These are phyloP conservation scores for Bellardia bayeri DNA, from an alignment of 2,888 invertebrate species.

Conservation along the genomic window DNA sequence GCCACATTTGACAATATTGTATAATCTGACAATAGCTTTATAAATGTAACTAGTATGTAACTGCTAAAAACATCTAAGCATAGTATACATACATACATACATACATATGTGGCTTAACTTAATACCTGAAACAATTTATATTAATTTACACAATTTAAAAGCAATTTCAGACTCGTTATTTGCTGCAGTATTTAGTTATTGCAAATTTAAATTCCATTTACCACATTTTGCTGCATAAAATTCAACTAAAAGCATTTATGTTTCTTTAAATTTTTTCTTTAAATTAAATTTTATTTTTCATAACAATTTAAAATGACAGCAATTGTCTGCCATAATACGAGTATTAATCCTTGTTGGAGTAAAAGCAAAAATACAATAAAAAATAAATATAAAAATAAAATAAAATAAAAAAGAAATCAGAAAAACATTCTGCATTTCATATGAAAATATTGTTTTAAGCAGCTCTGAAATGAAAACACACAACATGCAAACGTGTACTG, in stretches of 20 bases:
- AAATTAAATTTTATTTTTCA: constrained; percentile 53
- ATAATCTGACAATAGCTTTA: no score
- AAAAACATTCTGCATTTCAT: constrained; percentile 60
- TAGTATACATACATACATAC: no score
- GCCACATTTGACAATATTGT: no score
- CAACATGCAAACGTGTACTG: constrained; percentile 21
- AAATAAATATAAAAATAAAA: neutral
- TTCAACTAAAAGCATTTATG: constrained; percentile 16
- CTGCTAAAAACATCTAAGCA: no score
- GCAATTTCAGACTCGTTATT: neutral
- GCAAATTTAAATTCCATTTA: constrained; percentile 13
- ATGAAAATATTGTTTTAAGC: constrained; percentile 68
- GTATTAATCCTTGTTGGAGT: constrained; percentile 43
- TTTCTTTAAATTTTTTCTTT: constrained; percentile 23
- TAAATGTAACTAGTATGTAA: no score
- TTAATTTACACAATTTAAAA: neutral
- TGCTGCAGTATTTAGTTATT: neutral
- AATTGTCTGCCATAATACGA: constrained; percentile 56
- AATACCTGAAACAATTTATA: neutral
- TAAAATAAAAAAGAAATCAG: constrained; percentile 27
- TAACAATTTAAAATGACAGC: constrained; percentile 54
- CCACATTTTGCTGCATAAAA: neutral
- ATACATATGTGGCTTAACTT: no score
- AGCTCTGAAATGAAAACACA: constrained; percentile 44
- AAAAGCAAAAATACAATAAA: constrained; percentile 2